phyloP scores from a whole-genome alignment of 2,113 vertebrate species.

The Raja brachyura region DNA sequence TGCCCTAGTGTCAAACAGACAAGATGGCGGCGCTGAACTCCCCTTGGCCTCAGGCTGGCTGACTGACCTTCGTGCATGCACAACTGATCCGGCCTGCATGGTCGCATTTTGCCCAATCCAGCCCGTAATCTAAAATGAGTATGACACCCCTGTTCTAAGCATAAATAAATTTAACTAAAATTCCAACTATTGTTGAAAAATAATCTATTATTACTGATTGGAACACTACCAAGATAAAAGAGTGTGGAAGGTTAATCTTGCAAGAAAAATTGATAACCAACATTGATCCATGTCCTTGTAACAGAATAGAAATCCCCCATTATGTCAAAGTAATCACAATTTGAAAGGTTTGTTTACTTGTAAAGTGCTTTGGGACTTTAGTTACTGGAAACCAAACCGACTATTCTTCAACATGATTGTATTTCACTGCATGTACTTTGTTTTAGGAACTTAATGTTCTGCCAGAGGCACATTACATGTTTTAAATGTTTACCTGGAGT shows the following conservation, averaged over 20 bases:
- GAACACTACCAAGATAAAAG: neutral
- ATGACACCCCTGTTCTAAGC: too few species aligned
- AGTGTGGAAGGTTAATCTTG: neutral
- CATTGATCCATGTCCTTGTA: neutral
- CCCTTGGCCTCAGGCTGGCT: too few species aligned
- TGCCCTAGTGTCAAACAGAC: too few species aligned
- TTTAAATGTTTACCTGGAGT: neutral
- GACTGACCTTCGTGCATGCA: too few species aligned
- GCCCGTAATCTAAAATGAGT: too few species aligned
- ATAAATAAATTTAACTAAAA: neutral
- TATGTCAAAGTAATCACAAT: neutral
- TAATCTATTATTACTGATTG: neutral
- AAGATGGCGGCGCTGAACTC: too few species aligned
- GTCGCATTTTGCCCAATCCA: too few species aligned
- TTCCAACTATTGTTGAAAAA: neutral
- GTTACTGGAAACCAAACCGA: slow-evolving; percentile 1
- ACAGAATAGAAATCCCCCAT: too few species aligned
- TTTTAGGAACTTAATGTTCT: slow-evolving; percentile 27
- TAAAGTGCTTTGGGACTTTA: slow-evolving; percentile 25
- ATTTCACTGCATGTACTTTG: neutral
- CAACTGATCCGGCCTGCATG: too few species aligned
- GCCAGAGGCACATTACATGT: neutral
- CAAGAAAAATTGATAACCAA: neutral
- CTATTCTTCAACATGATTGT: slow-evolving; percentile 8
- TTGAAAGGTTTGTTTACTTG: too few species aligned